Conservation (phyloP, 2,888 invertebrate genomes). For the Catotricha subobsoleta region DNA sequence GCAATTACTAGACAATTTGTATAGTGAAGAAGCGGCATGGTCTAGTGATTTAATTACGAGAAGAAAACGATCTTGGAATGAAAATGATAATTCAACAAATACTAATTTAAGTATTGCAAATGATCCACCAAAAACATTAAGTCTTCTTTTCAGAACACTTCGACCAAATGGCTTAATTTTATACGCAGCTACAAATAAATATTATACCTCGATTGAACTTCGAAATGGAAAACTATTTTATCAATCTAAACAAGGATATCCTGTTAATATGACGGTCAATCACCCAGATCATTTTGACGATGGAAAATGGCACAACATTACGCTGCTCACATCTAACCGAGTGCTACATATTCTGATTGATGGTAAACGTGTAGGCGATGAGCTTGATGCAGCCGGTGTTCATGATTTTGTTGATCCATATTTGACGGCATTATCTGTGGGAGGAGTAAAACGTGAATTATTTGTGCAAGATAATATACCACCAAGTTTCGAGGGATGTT, state of each 20-base stretch:
- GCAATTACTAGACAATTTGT: conserved; percentile 65
- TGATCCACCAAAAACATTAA: conserved; percentile 50
- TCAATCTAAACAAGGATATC: conserved; percentile 55
- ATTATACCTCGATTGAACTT: conserved; percentile 68
- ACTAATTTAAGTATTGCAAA: conserved; percentile 20
- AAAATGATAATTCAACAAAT: conserved; percentile 19
- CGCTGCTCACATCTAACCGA: conserved; percentile 49
- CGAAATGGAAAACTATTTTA: conserved; percentile 59
- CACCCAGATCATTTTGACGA: conserved; percentile 47
- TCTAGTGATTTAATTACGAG: conserved; percentile 20
- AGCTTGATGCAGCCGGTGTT: conserved; percentile 66
- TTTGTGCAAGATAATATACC: conserved; percentile 33
- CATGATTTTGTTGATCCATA: conserved; percentile 89
- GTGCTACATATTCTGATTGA: conserved; percentile 57
- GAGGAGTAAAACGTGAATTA: conserved; percentile 50
- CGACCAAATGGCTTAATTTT: conserved; percentile 64
- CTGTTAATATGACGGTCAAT: conserved; percentile 66
- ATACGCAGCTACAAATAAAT: conserved; percentile 71
- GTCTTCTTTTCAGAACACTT: conserved; percentile 65
- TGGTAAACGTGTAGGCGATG: conserved; percentile 55
- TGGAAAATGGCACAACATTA: conserved; percentile 80
- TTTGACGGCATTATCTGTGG: conserved; percentile 59
- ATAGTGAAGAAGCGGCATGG: conserved; percentile 57
- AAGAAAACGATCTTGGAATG: conserved; percentile 22
- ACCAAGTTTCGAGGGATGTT: conserved; percentile 69